Evolutionary conservation across 1,140 invertebrate genomes (phyloP).

Genomic region (Drosophila virilis): DNA sequence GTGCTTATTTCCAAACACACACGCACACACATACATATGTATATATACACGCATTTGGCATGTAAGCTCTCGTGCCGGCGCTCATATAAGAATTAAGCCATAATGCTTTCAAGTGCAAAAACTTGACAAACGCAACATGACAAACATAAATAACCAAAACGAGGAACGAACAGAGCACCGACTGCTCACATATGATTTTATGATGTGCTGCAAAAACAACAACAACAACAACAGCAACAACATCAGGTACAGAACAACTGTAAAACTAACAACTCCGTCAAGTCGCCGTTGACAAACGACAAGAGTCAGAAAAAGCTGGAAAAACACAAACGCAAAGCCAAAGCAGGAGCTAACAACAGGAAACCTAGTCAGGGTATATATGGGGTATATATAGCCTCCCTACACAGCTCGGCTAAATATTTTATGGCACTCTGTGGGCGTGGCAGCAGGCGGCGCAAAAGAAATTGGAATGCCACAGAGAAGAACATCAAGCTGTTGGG

Average conservation of each 20-base stretch:
- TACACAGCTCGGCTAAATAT: slow-evolving; percentile 58
- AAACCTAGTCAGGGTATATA: not conserved
- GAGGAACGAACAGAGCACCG: slow-evolving; percentile 38
- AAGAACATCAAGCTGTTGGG: not conserved
- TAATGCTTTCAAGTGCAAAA: slow-evolving; percentile 81
- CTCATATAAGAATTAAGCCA: slow-evolving; percentile 79
- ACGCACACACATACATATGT: not conserved
- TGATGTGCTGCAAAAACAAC: slow-evolving; percentile 66
- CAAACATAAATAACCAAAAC: slow-evolving; percentile 80
- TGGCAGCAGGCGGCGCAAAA: slow-evolving; percentile 52
- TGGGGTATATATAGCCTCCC: not conserved
- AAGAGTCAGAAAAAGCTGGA: slow-evolving; percentile 53
- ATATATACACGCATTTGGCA: not conserved
- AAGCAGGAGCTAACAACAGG: slow-evolving; percentile 43
- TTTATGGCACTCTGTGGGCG: slow-evolving; percentile 58
- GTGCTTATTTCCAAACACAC: slow-evolving; percentile 2
- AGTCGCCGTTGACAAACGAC: slow-evolving; percentile 76
- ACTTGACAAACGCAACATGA: slow-evolving; percentile 82
- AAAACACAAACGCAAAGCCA: slow-evolving; percentile 55
- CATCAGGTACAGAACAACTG: slow-evolving; percentile 30
- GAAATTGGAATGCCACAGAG: slow-evolving; percentile 81
- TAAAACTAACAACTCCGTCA: slow-evolving; percentile 80
- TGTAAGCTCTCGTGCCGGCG: slow-evolving; percentile 34
- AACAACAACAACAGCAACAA: slow-evolving; percentile 25
- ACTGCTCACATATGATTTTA: slow-evolving; percentile 60